Base-by-base conservation (phyloP, 23 tunicate genomes). In the Botrylloides violaceus region DNA sequence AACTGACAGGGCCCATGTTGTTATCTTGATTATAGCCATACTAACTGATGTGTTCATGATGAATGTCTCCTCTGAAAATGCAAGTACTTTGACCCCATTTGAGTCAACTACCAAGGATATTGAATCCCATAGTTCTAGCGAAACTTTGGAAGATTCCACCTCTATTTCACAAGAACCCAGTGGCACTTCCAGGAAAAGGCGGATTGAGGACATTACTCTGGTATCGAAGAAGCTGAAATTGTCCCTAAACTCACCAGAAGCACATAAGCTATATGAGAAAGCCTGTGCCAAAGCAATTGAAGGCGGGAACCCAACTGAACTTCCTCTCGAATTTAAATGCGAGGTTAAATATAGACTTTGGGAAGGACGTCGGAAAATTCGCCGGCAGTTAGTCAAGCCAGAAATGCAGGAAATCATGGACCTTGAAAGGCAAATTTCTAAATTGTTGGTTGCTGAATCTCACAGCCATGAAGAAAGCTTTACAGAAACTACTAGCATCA, bases 341-440 rank as follows among this genome's bases (percentile, higher is more conserved):
- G 32, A 3, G 7, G 87, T 76, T 4, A 72, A 38, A 48, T 73
- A 88, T 34, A 49, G 70, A 34, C 25, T 88, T 59, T 88, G 96
- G 96, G 84, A 81, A 59, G 96, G 96, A 24, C 65, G 96, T 15
- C 63, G 96, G 35, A 88, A 77, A 59, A 82, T 82, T 2, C 47
- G 96, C 18, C 39, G 96, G 32, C 76, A 39, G 1, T 29, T 88
- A 3, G 96, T 81, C 0, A 79, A 88, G 53, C 61, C 71, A 34
- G 83, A 80, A 27, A 58, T 63, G 62, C 56, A 77, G 9, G 96
- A 88, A 29, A 22, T 81, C 2, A 49, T 88, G 7, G 83, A 88
- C 21, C 88, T 88, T 19, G 96, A 88, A 72, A 49, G 61, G 15
- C 66, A 77, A 61, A 75, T 88, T 2, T 88, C 96, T 5, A 36